Conservation (phyloP, 2,888 invertebrate genomes). For the Sarcophaga carnaria region DNA sequence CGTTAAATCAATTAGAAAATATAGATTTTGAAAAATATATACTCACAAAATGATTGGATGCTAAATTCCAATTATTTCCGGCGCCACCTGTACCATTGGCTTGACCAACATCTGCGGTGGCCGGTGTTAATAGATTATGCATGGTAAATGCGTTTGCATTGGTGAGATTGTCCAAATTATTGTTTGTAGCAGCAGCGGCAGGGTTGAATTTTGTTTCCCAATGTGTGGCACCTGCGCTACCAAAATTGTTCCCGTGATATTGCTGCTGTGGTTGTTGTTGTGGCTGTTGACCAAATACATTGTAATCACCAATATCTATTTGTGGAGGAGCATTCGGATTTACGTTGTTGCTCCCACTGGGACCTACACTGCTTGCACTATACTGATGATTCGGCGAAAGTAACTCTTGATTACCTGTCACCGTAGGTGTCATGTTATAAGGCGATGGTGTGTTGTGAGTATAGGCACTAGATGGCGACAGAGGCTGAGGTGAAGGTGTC, state of each 20-base stretch:
- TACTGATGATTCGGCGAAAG: conserved; percentile 76
- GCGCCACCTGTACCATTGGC: conserved; percentile 20
- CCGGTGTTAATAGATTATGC: conserved; percentile 74
- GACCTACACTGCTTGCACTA: conserved; percentile 65
- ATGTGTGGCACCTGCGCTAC: conserved; percentile 68
- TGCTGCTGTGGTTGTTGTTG: conserved; percentile 66
- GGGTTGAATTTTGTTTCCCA: conserved; percentile 74
- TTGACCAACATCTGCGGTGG: conserved; percentile 63
- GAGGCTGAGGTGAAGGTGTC: conserved; percentile 81
- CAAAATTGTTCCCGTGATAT: conserved; percentile 74
- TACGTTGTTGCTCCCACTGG: conserved; percentile 53
- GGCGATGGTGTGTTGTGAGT: conserved; percentile 79
- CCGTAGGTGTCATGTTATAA: conserved; percentile 74
- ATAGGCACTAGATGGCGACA: conserved; percentile 79
- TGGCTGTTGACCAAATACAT: conserved; percentile 74
- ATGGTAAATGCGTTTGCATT: conserved; percentile 73
- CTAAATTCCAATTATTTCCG: conserved; percentile 74
- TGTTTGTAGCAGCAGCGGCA: conserved; percentile 69
- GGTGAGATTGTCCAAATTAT: conserved; percentile 76
- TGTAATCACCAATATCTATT: conserved; percentile 71
- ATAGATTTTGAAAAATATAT: background rate
- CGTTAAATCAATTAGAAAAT: too few species aligned
- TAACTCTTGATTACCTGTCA: conserved; percentile 63
- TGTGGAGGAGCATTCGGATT: conserved; percentile 43
- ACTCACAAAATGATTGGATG: conserved; percentile 71